A percentile compares a stretch with the other conserved stretches of the same genome.
Evolutionary conservation across 2,113 vertebrate genomes (phyloP).

Genomic region (Cryptotis parvus): DNA sequence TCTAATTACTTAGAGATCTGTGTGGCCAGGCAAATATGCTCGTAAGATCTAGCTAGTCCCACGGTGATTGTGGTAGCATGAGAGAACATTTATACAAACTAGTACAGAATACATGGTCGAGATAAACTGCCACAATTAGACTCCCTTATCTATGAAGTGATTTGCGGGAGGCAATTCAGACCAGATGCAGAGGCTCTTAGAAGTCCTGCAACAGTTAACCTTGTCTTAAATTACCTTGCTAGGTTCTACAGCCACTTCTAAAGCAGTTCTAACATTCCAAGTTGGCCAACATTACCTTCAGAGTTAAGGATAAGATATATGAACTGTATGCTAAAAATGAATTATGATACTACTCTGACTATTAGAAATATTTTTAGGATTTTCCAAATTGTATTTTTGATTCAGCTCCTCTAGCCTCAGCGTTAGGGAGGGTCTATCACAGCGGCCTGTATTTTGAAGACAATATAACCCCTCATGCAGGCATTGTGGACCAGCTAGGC

Average conservation of each 20-base stretch:
- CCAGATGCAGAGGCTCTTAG: too few relatives aligned
- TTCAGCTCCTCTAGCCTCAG: background rate
- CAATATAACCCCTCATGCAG: background rate
- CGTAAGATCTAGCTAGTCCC: too few relatives aligned
- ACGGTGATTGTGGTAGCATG: too few relatives aligned
- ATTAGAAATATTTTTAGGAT: background rate
- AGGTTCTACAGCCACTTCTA: conserved; percentile 25
- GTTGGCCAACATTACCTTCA: conserved; percentile 27
- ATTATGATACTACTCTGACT: background rate
- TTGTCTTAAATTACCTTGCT: conserved; percentile 65
- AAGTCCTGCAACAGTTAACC: too few relatives aligned
- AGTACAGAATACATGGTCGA: too few relatives aligned
- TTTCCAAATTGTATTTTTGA: conserved; percentile 19
- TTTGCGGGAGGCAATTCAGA: too few relatives aligned
- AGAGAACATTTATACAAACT: too few relatives aligned
- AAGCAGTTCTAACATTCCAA: conserved; percentile 25
- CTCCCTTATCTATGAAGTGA: too few relatives aligned
- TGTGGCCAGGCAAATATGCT: too few relatives aligned
- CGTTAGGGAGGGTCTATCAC: background rate
- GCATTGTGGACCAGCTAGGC: background rate
- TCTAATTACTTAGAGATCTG: too few relatives aligned
- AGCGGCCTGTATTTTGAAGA: background rate
- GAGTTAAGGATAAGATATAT: background rate
- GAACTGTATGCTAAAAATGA: conserved; percentile 28
- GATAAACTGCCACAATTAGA: too few relatives aligned